Percentiles rank a stretch among this genome's conserved stretches.
These are phyloP conservation scores for Eremobia ochroleuca DNA, from an alignment of 2,888 invertebrate species.

Conservation along the genomic window DNA sequence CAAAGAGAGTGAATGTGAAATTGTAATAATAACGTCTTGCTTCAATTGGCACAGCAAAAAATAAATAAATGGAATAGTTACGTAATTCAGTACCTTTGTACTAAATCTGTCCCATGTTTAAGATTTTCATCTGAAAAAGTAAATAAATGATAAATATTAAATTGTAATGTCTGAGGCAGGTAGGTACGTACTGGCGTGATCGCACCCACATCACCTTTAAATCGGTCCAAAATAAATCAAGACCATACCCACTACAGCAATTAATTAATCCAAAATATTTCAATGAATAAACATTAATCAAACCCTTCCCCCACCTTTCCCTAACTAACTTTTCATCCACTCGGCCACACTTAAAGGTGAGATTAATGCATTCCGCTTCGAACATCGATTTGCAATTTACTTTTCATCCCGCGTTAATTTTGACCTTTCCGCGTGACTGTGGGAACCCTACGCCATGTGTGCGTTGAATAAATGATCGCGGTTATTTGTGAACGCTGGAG, in stretches of 20 bases:
- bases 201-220: neutral
- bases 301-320: slow-evolving; percentile 2
- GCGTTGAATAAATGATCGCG: slow-evolving; percentile 45
- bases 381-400: slow-evolving; percentile 61
- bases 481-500: slow-evolving; percentile 24
- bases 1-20: neutral
- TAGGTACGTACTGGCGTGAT: neutral
- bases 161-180: neutral
- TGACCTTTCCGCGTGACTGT: slow-evolving; percentile 14
- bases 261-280: slow-evolving; percentile 18
- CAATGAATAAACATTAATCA: slow-evolving; percentile 40
- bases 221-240: neutral
- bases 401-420: slow-evolving; percentile 50
- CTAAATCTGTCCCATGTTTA: neutral
- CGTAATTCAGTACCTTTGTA: neutral
- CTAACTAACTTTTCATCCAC: slow-evolving; percentile 26
- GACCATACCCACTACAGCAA: neutral
- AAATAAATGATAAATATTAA: neutral
- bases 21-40: too few species aligned
- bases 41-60: too few species aligned
- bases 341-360: slow-evolving; percentile 34
- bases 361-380: slow-evolving; percentile 49
- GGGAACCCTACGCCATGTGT: slow-evolving; percentile 32
- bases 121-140: neutral
- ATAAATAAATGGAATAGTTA: too few species aligned